A percentile compares a stretch with the other conserved stretches of the same genome.
Evolutionary conservation across 37 sponge, comb jelly and placozoan genomes (phyloP).

Genomic region (Axinella damicornis): DNA sequence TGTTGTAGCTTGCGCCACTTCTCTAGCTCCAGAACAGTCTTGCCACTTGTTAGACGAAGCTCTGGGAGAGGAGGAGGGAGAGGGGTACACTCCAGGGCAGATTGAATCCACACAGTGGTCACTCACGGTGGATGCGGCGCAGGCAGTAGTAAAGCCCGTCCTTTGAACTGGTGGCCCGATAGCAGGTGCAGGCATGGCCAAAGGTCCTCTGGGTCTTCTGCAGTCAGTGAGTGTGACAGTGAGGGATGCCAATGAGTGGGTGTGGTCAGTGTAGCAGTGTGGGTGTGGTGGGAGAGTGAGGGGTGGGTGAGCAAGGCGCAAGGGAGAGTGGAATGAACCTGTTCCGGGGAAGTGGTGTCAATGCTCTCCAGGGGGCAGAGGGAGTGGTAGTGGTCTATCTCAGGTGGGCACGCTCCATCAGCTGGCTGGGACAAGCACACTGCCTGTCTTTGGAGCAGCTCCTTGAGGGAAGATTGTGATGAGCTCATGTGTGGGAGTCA

Average conservation of each 20-base stretch:
- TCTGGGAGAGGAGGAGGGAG: constrained; percentile 31
- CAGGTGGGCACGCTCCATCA: constrained; percentile 41
- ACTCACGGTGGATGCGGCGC: neutral
- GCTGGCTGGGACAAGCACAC: constrained; percentile 17
- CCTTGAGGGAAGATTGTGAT: neutral
- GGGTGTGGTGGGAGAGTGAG: too few species aligned
- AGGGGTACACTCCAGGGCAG: too few species aligned
- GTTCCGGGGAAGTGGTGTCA: constrained; percentile 37
- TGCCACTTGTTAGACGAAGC: constrained; percentile 63
- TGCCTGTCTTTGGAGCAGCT: constrained; percentile 35
- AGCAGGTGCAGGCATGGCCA: constrained; percentile 80
- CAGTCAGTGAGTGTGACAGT: neutral
- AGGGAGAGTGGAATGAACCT: neutral
- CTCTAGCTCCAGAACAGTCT: constrained; percentile 67
- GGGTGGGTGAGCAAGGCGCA: neutral
- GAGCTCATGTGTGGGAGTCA: too few species aligned
- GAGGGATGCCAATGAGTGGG: too few species aligned
- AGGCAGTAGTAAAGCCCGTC: constrained; percentile 26
- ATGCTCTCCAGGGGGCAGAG: constrained; percentile 75
- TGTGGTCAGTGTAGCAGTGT: neutral
- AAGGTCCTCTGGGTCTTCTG: constrained; percentile 56
- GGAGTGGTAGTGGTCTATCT: constrained; percentile 82
- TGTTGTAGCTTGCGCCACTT: constrained; percentile 79
- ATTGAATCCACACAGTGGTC: too few species aligned
- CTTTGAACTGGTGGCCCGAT: constrained; percentile 51